Conservation (phyloP, 2,113 vertebrate genomes). For the Nettapus auritus region DNA sequence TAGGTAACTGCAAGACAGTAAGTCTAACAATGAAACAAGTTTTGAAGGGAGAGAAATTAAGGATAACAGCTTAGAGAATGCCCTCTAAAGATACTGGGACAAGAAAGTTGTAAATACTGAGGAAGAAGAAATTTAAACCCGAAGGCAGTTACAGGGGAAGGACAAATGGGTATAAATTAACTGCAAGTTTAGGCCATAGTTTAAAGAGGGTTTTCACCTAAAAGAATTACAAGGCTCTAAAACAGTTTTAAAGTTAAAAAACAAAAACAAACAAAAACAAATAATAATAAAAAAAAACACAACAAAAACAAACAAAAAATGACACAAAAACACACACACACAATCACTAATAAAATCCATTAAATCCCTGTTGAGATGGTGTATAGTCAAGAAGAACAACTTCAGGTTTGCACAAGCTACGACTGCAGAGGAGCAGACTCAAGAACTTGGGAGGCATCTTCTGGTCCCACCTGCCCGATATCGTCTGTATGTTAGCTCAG, state of each 20-base stretch:
- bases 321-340: too few relatives aligned
- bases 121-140: rapidly evolving
- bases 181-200: not conserved
- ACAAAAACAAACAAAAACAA: too few relatives aligned
- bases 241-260: not conserved
- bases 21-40: not conserved
- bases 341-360: not conserved
- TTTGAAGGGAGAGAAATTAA: not conserved
- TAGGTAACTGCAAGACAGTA: not conserved
- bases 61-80: not conserved
- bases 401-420: not conserved
- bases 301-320: too few relatives aligned
- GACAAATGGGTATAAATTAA: not conserved
- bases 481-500: not conserved
- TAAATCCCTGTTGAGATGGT: not conserved
- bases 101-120: not conserved
- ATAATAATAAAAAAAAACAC: not conserved
- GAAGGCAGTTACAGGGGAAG: not conserved
- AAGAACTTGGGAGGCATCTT: not conserved
- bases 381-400: rapidly evolving
- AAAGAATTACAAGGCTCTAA: not conserved
- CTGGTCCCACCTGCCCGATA: not conserved
- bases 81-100: not conserved
- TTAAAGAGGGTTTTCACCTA: not conserved
- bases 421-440: not conserved